Conservation (phyloP, 2,113 vertebrate species). For the Silurus meridionalis region DNA sequence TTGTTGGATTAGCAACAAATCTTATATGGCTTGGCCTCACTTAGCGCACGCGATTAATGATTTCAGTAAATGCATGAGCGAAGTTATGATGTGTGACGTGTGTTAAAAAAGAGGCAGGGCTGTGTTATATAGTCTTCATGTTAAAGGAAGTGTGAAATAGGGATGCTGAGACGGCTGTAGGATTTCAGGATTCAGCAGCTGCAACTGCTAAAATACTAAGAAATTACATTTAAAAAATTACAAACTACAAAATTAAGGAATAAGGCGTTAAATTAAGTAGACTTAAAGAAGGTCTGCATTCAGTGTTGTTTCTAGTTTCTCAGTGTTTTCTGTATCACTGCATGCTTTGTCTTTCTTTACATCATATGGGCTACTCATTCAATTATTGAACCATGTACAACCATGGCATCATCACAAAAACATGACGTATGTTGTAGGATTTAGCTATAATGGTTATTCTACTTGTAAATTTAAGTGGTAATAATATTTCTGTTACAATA, state of each 20-base stretch:
- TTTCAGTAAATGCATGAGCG: not conserved
- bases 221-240: not conserved
- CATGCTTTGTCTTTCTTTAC: not conserved
- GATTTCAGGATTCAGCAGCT: not conserved
- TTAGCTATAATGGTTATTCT: not conserved
- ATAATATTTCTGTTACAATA: not conserved
- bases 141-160: not conserved
- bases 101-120: not conserved
- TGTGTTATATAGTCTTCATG: not conserved
- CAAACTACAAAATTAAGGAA: not conserved
- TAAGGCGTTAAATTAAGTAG: no score
- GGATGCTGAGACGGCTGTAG: not conserved
- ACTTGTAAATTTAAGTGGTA: not conserved
- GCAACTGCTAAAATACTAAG: not conserved
- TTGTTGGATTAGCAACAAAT: not conserved
- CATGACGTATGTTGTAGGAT: not conserved
- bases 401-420: no score
- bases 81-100: not conserved
- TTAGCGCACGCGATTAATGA: not conserved
- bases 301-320: not conserved
- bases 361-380: not conserved
- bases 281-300: not conserved
- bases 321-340: no score
- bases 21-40: not conserved
- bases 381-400: not conserved